Evolutionary conservation across 2,888 invertebrate species (phyloP).

Genomic region (Microchrysa polita): DNA sequence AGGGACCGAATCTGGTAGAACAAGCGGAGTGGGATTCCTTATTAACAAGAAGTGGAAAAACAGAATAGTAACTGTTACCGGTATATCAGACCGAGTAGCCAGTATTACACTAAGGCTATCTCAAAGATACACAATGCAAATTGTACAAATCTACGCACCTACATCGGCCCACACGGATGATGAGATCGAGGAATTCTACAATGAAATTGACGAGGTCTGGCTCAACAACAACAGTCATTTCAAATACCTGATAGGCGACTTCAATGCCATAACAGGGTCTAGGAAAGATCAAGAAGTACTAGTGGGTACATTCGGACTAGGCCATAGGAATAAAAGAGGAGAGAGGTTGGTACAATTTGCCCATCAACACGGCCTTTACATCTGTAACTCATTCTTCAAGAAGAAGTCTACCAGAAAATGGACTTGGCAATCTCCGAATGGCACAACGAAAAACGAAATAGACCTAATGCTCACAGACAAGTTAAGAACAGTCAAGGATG

Average conservation of each 20-base stretch:
- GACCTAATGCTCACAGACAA: background rate
- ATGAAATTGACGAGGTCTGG: too few relatives aligned
- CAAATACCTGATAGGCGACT: slow-evolving; percentile 4
- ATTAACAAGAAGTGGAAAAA: too few relatives aligned
- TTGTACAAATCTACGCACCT: too few relatives aligned
- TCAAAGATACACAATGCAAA: too few relatives aligned
- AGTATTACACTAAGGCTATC: too few relatives aligned
- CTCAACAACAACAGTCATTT: background rate
- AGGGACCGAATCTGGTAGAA: too few relatives aligned
- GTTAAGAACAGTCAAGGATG: background rate
- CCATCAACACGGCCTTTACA: background rate
- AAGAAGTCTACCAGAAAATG: background rate
- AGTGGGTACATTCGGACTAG: background rate
- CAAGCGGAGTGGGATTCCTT: too few relatives aligned
- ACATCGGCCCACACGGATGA: too few relatives aligned
- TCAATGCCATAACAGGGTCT: background rate
- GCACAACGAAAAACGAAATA: background rate
- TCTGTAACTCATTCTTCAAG: background rate
- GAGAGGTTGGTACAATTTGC: slow-evolving; percentile 15
- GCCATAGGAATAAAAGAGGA: background rate
- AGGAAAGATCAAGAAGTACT: too few relatives aligned
- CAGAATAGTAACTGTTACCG: too few relatives aligned
- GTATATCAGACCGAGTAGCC: too few relatives aligned
- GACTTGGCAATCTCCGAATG: background rate
- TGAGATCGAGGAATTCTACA: too few relatives aligned